A percentile compares a stretch with the other conserved stretches of the same genome.
Conservation (phyloP, 2,888 invertebrate genomes). For the Sarcophaga carnaria region DNA sequence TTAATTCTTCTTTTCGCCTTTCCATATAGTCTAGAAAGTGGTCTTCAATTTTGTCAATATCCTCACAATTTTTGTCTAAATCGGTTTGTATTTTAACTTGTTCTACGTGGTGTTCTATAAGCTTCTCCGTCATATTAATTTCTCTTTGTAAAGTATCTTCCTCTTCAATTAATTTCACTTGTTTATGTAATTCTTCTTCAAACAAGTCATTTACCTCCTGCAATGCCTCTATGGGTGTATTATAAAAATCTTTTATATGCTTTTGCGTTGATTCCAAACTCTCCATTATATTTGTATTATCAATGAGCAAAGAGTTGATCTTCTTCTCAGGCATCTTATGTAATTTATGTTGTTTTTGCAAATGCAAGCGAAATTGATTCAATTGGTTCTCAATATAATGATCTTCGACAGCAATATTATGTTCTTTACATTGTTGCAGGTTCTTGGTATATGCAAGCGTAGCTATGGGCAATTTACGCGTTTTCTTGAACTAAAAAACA, state of each 20-base stretch:
- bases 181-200: conserved; percentile 43
- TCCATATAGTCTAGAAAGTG: conserved; percentile 57
- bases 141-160: neutral
- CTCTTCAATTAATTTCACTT: conserved; percentile 16
- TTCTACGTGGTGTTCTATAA: neutral
- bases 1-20: conserved; percentile 38
- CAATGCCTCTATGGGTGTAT: conserved; percentile 77
- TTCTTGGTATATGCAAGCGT: conserved; percentile 75
- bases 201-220: conserved; percentile 71
- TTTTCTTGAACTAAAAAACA: conserved; percentile 75
- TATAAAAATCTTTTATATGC: conserved; percentile 79
- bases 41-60: conserved; percentile 49
- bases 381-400: conserved; percentile 79
- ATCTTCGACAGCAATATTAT: conserved; percentile 79
- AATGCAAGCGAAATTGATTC: conserved; percentile 78
- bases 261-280: conserved; percentile 76
- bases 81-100: conserved; percentile 9
- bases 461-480: conserved; percentile 75
- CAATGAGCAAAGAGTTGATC: conserved; percentile 72
- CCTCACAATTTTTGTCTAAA: neutral
- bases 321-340: conserved; percentile 65
- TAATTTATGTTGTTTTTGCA: conserved; percentile 74
- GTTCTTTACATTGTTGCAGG: conserved; percentile 76
- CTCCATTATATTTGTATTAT: conserved; percentile 75
- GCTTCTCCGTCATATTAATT: neutral